phyloP scores from a whole-genome alignment of 1,140 invertebrate species.

The Heliconius nattereri region DNA sequence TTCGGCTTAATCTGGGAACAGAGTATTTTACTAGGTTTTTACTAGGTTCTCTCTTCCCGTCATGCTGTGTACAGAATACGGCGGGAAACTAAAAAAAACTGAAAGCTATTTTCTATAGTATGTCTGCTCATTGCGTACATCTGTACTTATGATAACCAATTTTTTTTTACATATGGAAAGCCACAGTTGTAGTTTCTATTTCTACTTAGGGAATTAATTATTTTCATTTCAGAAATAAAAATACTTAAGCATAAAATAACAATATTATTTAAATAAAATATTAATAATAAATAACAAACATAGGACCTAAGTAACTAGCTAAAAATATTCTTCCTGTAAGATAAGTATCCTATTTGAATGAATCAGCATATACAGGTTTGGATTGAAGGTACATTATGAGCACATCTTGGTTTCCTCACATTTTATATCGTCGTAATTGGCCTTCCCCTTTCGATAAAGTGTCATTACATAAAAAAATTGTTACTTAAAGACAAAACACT shows the following conservation, averaged over 20 bases:
- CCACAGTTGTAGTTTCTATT: too few species aligned
- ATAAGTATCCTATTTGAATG: constrained; percentile 15
- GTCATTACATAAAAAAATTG: not conserved
- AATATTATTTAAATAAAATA: too few species aligned
- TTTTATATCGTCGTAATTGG: constrained; percentile 17
- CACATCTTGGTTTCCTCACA: not conserved
- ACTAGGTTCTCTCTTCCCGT: too few species aligned
- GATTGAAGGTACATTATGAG: not conserved
- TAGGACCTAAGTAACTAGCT: too few species aligned
- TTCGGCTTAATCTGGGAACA: too few species aligned
- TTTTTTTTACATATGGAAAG: not conserved
- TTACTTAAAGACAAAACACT: constrained; percentile 3
- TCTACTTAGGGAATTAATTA: too few species aligned
- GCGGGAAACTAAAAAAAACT: not conserved
- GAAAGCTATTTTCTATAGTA: not conserved
- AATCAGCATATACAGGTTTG: constrained; percentile 5
- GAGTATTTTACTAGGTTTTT: too few species aligned
- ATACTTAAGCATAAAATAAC: not conserved
- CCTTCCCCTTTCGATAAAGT: constrained; percentile 28
- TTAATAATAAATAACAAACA: too few species aligned
- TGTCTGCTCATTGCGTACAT: not conserved
- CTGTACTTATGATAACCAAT: not conserved
- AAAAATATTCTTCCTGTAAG: not conserved
- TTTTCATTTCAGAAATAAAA: not conserved
- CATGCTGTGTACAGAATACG: too few species aligned